A percentile compares a stretch with the other conserved stretches of the same genome.
These are phyloP conservation scores for Metridium senile DNA, from an alignment of 92 coral and sea anemone genomes.

Conservation along the genomic window DNA sequence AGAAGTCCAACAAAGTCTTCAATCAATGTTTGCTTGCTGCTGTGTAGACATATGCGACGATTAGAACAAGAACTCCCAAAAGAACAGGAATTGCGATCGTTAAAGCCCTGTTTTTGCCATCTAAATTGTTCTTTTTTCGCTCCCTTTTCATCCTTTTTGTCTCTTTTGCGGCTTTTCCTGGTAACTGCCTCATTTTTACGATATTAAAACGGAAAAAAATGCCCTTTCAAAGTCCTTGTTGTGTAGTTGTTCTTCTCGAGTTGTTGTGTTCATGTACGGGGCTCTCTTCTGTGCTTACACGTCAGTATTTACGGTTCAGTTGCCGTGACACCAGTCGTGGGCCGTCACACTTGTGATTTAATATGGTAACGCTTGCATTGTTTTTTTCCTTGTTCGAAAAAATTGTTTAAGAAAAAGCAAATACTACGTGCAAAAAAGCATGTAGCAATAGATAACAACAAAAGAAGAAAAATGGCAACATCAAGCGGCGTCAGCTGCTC, in stretches of 20 bases:
- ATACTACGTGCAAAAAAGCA: too few relatives aligned
- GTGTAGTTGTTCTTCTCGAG: background rate
- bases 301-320: conserved; percentile 2
- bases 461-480: too few relatives aligned
- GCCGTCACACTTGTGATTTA: too few relatives aligned
- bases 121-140: conserved; percentile 54
- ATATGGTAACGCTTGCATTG: too few relatives aligned
- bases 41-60: conserved; percentile 66
- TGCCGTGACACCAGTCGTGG: too few relatives aligned
- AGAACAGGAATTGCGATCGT: conserved; percentile 74
- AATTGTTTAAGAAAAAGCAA: too few relatives aligned
- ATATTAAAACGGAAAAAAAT: background rate
- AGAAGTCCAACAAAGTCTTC: background rate
- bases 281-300: background rate
- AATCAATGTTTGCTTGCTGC: conserved; percentile 43
- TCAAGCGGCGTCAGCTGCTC: too few relatives aligned
- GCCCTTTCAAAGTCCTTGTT: background rate
- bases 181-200: conserved; percentile 68
- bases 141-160: conserved; percentile 77
- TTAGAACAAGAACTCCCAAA: conserved; percentile 65
- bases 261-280: background rate
- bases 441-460: too few relatives aligned
- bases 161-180: conserved; percentile 87
- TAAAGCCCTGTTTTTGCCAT: conserved; percentile 64
- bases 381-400: too few relatives aligned